Percentiles rank a stretch among this genome's conserved stretches.
Evolutionary conservation across 2,888 invertebrate genomes (phyloP).

Genomic region (Cactoblastis cactorum): DNA sequence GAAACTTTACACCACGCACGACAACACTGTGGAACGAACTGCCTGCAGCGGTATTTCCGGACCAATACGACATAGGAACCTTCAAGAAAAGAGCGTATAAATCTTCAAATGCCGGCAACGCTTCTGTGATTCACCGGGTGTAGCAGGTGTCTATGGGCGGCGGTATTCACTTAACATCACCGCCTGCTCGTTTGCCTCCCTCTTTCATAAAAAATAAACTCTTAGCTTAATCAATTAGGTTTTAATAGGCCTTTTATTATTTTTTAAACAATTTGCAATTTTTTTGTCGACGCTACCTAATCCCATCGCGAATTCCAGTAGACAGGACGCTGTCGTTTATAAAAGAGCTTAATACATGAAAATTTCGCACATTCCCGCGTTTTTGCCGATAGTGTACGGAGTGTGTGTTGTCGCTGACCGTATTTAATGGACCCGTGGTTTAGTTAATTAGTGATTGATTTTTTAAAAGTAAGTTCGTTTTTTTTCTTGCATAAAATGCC

Average conservation of each 20-base stretch:
- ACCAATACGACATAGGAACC: too few species aligned
- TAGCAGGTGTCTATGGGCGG: too few species aligned
- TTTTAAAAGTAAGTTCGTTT: neutral
- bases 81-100: too few species aligned
- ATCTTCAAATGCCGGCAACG: too few species aligned
- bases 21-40: too few species aligned
- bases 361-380: slow-evolving; percentile 49
- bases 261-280: slow-evolving; percentile 16
- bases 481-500: neutral
- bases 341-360: slow-evolving; percentile 55
- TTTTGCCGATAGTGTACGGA: slow-evolving; percentile 33
- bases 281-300: slow-evolving; percentile 48
- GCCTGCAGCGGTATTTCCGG: too few species aligned
- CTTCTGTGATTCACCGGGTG: too few species aligned
- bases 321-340: slow-evolving; percentile 47
- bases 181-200: too few species aligned
- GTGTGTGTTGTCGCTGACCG: slow-evolving; percentile 15
- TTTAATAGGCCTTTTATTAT: neutral
- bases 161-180: too few species aligned
- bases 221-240: too few species aligned
- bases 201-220: too few species aligned
- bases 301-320: slow-evolving; percentile 57
- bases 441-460: neutral
- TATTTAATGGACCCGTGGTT: neutral
- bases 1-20: too few species aligned